Percentiles rank a stretch among this genome's conserved stretches.
Evolutionary conservation across 1,140 invertebrate genomes (phyloP).

Genomic region (Ridgeia piscesae): DNA sequence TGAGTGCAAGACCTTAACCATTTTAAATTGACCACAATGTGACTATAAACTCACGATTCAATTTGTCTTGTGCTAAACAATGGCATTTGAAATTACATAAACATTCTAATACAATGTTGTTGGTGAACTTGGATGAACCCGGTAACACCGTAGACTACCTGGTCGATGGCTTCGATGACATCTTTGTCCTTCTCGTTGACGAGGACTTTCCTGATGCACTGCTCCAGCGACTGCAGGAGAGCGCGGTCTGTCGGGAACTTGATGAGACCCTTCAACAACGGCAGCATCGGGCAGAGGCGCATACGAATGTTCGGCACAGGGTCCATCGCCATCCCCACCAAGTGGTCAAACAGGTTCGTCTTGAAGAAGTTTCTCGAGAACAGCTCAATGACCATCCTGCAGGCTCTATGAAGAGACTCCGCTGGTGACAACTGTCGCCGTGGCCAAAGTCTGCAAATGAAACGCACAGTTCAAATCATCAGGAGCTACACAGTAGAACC

Average conservation of each 20-base stretch:
- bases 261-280: conserved; percentile 65
- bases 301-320: conserved; percentile 69
- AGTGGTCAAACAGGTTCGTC: conserved; percentile 67
- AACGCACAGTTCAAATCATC: background rate
- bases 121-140: too few species aligned
- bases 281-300: conserved; percentile 65
- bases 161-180: conserved; percentile 60
- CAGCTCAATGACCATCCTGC: conserved; percentile 66
- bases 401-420: conserved; percentile 70
- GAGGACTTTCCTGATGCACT: conserved; percentile 62
- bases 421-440: conserved; percentile 65
- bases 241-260: conserved; percentile 66
- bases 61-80: too few species aligned
- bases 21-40: too few species aligned
- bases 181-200: conserved; percentile 68
- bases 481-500: too few species aligned
- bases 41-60: too few species aligned
- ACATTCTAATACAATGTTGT: too few species aligned
- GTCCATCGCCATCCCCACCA: conserved; percentile 67
- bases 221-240: conserved; percentile 64
- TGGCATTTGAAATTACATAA: too few species aligned
- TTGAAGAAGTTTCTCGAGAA: conserved; percentile 75
- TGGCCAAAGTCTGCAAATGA: conserved; percentile 62
- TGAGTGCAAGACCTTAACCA: too few species aligned
- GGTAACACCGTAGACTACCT: conserved; percentile 8